A percentile compares a stretch with the other conserved stretches of the same genome.
Evolutionary conservation across 1,140 invertebrate species (phyloP).

Genomic region (Drosophila nikananu): DNA sequence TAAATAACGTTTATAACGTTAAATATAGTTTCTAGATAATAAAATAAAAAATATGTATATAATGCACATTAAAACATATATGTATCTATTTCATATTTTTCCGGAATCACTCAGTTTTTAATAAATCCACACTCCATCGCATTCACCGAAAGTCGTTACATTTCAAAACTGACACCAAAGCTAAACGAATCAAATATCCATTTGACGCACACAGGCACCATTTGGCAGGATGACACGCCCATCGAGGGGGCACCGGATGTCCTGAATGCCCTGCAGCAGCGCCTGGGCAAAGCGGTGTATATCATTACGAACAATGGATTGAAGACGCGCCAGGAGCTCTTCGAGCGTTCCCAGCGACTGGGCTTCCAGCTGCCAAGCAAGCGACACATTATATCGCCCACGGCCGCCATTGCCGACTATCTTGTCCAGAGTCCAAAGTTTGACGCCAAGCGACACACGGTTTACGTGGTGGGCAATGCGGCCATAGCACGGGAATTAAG

Average conservation of each 20-base stretch:
- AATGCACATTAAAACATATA: background rate
- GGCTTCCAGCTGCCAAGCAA: constrained; percentile 90
- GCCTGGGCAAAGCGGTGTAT: constrained; percentile 93
- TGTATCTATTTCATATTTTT: background rate
- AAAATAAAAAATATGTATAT: no score
- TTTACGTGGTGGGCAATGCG: constrained; percentile 93
- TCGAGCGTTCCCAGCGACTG: constrained; percentile 91
- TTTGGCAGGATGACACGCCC: constrained; percentile 91
- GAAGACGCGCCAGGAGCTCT: constrained; percentile 92
- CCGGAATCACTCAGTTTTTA: background rate
- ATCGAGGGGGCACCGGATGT: constrained; percentile 91
- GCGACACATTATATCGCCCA: constrained; percentile 94
- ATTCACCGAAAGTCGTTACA: background rate
- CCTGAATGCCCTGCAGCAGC: constrained; percentile 89
- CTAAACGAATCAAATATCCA: constrained; percentile 29
- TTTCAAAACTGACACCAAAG: background rate
- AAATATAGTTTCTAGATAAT: background rate
- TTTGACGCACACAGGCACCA: constrained; percentile 88
- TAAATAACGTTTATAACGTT: background rate
- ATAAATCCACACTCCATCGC: background rate
- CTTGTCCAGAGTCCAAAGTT: constrained; percentile 89
- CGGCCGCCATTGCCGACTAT: constrained; percentile 93
- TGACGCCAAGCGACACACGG: constrained; percentile 88
- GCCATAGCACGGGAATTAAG: constrained; percentile 93
- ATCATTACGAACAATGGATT: constrained; percentile 98